Conservation (phyloP, 1,140 invertebrate genomes). For the Cardiocondyla obscurior region DNA sequence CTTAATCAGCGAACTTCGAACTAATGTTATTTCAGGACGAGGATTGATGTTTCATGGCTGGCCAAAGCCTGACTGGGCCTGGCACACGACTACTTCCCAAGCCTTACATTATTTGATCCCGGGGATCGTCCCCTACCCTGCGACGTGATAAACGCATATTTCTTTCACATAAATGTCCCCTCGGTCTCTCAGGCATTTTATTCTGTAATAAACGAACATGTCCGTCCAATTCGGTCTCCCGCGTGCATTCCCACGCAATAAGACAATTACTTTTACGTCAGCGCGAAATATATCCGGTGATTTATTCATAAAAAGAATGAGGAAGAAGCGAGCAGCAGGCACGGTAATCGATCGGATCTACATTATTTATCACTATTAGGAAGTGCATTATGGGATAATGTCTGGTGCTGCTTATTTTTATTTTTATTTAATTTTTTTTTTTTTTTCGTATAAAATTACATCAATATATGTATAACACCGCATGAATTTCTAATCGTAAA, state of each 20-base stretch:
- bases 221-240: background rate
- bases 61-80: conserved; percentile 24
- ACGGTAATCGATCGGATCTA: background rate
- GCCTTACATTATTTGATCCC: conserved; percentile 25
- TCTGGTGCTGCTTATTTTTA: background rate
- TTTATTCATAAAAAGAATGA: background rate
- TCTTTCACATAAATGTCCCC: conserved; percentile 18
- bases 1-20: conserved; percentile 23
- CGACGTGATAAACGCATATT: background rate
- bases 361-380: background rate
- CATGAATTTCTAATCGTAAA: conserved; percentile 43
- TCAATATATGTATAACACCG: background rate
- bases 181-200: conserved; percentile 4
- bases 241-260: background rate
- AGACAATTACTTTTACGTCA: background rate
- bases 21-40: conserved; percentile 26
- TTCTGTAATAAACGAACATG: background rate
- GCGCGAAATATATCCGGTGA: background rate
- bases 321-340: background rate
- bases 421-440: no score
- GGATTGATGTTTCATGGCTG: conserved; percentile 25
- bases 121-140: background rate
- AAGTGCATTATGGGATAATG: background rate
- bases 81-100: conserved; percentile 23
- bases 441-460: background rate